Base-by-base conservation (phyloP, 1,140 invertebrate genomes). In the Drosophila dunni region DNA sequence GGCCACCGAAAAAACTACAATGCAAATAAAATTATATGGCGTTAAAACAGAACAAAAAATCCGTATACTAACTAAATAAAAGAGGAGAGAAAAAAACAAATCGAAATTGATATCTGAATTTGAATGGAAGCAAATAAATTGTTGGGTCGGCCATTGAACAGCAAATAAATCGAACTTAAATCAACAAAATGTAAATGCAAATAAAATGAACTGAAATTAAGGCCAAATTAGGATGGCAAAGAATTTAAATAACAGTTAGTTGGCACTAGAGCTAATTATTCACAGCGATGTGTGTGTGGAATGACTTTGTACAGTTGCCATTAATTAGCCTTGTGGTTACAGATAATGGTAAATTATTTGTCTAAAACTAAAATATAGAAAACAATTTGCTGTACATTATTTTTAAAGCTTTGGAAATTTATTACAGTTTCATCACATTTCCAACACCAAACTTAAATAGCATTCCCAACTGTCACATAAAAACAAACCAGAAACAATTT, bases 11-110 rank as follows among this genome's bases (percentile, higher is more conserved):
- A 76, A 86, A 81, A 77, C 36, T 42, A 58, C 34, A 13, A 51
- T 6, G 3, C 58, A 75, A 86, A 79, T 88, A 66, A 85, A 75
- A 85, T 85, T 73, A 85, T 75, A 69, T 51, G 46, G 48, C 17
- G 50, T 33, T 44, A 11, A 51, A 33, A 51, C 24, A 24, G 10
- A 50, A 53, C 34, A 46, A 71, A 57, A 46, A 71, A 65, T 57
- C 38, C 58, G 17, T 4, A 5, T 24, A 17, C 40, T 11, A 10
- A 7, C 6, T 40, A 13, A 60, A 60, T 29, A 51, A 56, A 36
- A 42, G n/a, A 38, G 3, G n/a, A 10, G n/a, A n/a, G 58, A 17
- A 57, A 58, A 58, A 57, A 63, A 33, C 36, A 44, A 65, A 74
- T 71, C 34, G 75, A 66, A 73, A 86, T 75, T 44, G 48, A 78